Evolutionary conservation across 2,888 invertebrate genomes (phyloP), one percentile per base, ranked within the genome.

Genomic region (Meiosimyza platycephala): DNA sequence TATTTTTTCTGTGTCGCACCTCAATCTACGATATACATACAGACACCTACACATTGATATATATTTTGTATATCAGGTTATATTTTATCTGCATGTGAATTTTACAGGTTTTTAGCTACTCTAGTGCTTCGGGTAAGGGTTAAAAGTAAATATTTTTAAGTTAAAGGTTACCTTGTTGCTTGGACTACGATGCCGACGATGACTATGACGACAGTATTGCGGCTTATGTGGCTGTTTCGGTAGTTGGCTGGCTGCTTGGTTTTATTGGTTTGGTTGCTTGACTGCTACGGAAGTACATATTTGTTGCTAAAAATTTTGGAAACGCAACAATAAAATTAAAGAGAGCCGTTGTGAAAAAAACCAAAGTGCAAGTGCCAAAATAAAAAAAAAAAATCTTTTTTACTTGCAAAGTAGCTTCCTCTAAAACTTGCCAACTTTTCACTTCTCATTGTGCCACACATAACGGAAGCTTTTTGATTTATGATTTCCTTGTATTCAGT

Each of bases 51-150:
- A 16, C 57, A 68, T 4, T 4, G 9, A 60, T 15, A 5, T 15
- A 47, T 48, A 33, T 60, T 18, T 51, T 40, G 40, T 40, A 40
- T 40, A 40, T 40, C 40, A 5, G 64, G 54, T 47, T 54, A 66
- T 40, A 33, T 66, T 68, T 68, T 47, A 68, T 68, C 67, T 68
- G 48, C 67, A 68, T 68, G 57, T 15, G 48, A 68, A 54, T 40
- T 22, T 16, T 11, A 16, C 55, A 22, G 16, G 55, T 55, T 16
- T 9, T 40, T 40, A 40, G 40, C 9, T 40, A 40, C 40, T 40
- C 40, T 40, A 40, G 40, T 40, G 40, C 40, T 40, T 40, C 40
- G 11, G 4, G 55, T 16, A 22, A 9, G 16, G 1, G 55, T 16
- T 55, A 16, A 55, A 16, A 22, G 13, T 12, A 55, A 55, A 55